Percentiles rank a stretch among this genome's conserved stretches.
Evolutionary conservation across 2,797 vertebrate species (phyloP).

Genomic region (Sebastes aleutianus): DNA sequence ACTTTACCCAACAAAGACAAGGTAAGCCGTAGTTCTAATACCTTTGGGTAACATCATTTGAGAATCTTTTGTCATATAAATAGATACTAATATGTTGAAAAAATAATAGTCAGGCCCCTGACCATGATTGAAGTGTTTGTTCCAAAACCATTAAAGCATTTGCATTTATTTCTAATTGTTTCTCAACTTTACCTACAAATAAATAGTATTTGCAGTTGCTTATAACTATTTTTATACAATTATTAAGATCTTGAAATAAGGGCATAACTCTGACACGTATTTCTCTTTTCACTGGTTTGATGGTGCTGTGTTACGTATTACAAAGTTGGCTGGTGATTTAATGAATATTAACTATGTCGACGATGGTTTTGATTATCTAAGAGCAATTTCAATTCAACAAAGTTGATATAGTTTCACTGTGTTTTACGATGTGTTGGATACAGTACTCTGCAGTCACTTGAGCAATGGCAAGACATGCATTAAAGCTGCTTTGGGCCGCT

Average conservation of each 20-base stretch:
- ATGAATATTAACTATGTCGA: neutral
- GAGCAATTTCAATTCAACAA: rapidly evolving
- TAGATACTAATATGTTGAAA: no score
- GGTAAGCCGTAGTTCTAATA: slow-evolving; percentile 25
- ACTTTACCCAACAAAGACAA: slow-evolving; percentile 58
- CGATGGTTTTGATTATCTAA: neutral
- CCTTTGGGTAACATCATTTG: no score
- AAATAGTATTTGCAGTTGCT: neutral
- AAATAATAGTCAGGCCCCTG: no score
- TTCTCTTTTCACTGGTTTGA: neutral
- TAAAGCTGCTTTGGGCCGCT: neutral
- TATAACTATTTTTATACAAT: neutral
- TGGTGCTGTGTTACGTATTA: rapidly evolving
- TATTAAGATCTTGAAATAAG: neutral
- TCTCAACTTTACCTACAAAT: neutral
- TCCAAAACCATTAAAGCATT: no score
- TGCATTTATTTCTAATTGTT: no score
- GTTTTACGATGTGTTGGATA: neutral
- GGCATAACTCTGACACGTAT: neutral
- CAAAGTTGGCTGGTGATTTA: neutral
- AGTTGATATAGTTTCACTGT: neutral
- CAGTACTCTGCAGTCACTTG: neutral
- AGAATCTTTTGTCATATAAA: no score
- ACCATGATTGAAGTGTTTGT: no score
- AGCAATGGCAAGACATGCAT: neutral